A percentile compares a stretch with the other conserved stretches of the same genome.
These are phyloP conservation scores for Pecten maximus DNA, from an alignment of 2,888 invertebrate species.

Conservation along the genomic window DNA sequence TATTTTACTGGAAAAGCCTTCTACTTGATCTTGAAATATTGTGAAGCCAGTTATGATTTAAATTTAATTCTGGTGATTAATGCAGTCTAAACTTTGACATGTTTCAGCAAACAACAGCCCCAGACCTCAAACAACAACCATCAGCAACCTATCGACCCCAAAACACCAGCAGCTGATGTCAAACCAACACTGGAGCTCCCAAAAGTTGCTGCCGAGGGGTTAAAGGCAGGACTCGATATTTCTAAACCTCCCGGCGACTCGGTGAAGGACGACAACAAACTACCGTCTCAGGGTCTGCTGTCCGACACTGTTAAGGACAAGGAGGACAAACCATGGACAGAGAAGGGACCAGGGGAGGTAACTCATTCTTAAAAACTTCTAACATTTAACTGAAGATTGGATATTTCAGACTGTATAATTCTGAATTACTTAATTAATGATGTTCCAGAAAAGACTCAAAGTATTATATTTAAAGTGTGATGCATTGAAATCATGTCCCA, in stretches of 20 bases:
- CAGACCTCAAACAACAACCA: conserved; percentile 38
- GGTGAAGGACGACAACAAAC: conserved; percentile 46
- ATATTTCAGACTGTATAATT: too few relatives aligned
- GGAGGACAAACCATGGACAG: conserved; percentile 47
- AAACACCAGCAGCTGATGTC: conserved; percentile 47
- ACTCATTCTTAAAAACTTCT: too few relatives aligned
- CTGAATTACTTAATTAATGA: too few relatives aligned
- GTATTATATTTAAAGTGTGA: too few relatives aligned
- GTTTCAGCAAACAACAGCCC: conserved; percentile 55
- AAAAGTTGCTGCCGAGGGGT: conserved; percentile 46
- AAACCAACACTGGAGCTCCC: conserved; percentile 42
- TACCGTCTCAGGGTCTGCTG: conserved; percentile 40
- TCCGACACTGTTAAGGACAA: conserved; percentile 35
- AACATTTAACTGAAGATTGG: too few relatives aligned
- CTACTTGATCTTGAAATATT: too few relatives aligned
- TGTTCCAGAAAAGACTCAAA: too few relatives aligned
- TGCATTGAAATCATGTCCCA: too few relatives aligned
- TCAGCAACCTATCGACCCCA: conserved; percentile 22
- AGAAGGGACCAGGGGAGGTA: conserved; percentile 42
- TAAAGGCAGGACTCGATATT: conserved; percentile 9
- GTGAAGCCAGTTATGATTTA: too few relatives aligned
- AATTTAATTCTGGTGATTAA: too few relatives aligned
- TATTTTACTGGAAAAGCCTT: too few relatives aligned
- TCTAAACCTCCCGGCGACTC: conserved; percentile 46
- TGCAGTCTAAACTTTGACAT: too few relatives aligned